phyloP scores from a whole-genome alignment of 2,113 vertebrate genomes.

The Pantherophis guttatus region DNA sequence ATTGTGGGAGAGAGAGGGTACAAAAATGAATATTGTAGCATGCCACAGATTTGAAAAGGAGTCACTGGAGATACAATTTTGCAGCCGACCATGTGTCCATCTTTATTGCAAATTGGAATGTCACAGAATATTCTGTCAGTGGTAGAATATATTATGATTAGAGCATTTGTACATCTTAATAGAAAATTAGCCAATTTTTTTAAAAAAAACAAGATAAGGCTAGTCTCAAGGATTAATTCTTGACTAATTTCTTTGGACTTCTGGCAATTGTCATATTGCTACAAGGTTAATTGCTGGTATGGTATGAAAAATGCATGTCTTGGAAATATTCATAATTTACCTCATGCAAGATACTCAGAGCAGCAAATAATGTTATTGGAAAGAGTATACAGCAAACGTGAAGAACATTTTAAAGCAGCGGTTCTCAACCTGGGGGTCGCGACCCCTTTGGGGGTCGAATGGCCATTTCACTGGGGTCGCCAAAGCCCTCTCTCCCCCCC shows the following conservation, averaged over 20 bases:
- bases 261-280: not conserved
- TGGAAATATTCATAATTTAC: not conserved
- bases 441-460: no score
- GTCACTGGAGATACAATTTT: not conserved
- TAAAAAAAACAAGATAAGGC: not conserved
- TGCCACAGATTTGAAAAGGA: not conserved
- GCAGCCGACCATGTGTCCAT: not conserved
- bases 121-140: not conserved
- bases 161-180: not conserved
- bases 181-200: not conserved
- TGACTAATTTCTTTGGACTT: not conserved
- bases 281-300: not conserved
- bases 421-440: no score
- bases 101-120: not conserved
- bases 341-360: not conserved
- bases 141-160: not conserved
- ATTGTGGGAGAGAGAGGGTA: not conserved
- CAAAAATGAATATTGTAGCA: not conserved
- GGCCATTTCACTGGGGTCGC: no score
- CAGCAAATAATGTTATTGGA: not conserved
- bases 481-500: no score
- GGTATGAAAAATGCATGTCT: not conserved
- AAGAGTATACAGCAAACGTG: not conserved
- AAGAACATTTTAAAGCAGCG: no score
- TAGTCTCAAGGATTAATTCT: not conserved